These are phyloP conservation scores for Candoia aspera DNA, from an alignment of 2,113 vertebrate genomes.

Conservation along the genomic window DNA sequence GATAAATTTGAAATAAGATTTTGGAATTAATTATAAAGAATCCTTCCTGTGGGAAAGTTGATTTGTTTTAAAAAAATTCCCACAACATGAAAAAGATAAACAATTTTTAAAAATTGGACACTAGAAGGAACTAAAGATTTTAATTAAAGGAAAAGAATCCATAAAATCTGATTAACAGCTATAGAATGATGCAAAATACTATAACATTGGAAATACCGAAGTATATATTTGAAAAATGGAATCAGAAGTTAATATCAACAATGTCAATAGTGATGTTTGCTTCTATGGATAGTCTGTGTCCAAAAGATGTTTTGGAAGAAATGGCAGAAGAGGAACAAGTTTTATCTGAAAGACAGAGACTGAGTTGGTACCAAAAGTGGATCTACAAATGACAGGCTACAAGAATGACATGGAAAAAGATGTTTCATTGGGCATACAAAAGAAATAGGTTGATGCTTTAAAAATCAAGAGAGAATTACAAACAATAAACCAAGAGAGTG, in stretches of 20 bases:
- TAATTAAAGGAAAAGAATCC: too few relatives aligned
- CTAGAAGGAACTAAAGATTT: too few relatives aligned
- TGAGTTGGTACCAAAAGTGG: neutral
- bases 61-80: too few relatives aligned
- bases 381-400: neutral
- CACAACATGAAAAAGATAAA: too few relatives aligned
- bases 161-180: too few relatives aligned
- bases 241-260: neutral
- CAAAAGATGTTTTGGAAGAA: neutral
- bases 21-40: too few relatives aligned
- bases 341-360: neutral
- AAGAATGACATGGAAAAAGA: neutral
- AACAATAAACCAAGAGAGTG: neutral
- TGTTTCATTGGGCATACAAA: neutral
- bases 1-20: too few relatives aligned
- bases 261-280: neutral
- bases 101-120: too few relatives aligned
- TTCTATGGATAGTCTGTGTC: neutral
- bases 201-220: neutral
- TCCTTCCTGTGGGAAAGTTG: too few relatives aligned
- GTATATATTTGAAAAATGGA: neutral
- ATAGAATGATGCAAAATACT: too few relatives aligned
- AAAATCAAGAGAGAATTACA: neutral
- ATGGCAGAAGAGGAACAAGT: neutral
- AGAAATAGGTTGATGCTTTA: too few relatives aligned